These are phyloP conservation scores for Rhipidura dahli DNA, from an alignment of 2,113 vertebrate species.

Conservation along the genomic window DNA sequence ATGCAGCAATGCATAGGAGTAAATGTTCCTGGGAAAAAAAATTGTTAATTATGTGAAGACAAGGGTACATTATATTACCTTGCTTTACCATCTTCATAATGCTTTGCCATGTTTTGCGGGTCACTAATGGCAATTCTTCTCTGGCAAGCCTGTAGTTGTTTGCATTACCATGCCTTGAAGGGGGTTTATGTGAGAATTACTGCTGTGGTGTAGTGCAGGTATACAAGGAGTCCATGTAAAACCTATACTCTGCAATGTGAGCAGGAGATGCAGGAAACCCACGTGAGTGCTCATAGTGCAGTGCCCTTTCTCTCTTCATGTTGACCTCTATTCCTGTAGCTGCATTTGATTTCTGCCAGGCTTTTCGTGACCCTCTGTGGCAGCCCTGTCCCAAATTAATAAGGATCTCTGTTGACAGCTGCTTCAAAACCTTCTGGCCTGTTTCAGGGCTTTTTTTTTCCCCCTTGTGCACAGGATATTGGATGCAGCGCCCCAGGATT, in stretches of 20 bases:
- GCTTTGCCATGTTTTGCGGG: neutral
- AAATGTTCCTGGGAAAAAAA: neutral
- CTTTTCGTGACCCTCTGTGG: neutral
- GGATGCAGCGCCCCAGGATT: neutral
- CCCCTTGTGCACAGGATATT: neutral
- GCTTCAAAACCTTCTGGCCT: neutral
- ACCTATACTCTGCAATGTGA: neutral
- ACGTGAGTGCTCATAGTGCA: neutral
- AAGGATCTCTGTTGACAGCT: constrained; percentile 13
- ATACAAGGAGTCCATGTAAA: neutral
- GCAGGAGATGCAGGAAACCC: neutral
- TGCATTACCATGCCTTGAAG: neutral
- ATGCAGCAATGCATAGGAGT: neutral
- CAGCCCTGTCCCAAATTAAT: constrained; percentile 38
- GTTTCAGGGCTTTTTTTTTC: neutral
- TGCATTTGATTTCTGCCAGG: constrained; percentile 19
- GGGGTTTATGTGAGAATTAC: neutral
- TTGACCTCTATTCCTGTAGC: neutral
- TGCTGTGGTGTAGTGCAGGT: neutral
- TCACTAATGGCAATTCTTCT: neutral
- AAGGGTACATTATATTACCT: neutral
- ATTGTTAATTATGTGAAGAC: neutral
- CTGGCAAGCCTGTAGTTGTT: neutral
- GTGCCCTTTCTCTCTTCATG: neutral
- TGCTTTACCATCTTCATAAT: neutral